These are phyloP conservation scores for Amphiura filiformis DNA, from an alignment of 35 echinoderm and acorn worm species.

Conservation along the genomic window DNA sequence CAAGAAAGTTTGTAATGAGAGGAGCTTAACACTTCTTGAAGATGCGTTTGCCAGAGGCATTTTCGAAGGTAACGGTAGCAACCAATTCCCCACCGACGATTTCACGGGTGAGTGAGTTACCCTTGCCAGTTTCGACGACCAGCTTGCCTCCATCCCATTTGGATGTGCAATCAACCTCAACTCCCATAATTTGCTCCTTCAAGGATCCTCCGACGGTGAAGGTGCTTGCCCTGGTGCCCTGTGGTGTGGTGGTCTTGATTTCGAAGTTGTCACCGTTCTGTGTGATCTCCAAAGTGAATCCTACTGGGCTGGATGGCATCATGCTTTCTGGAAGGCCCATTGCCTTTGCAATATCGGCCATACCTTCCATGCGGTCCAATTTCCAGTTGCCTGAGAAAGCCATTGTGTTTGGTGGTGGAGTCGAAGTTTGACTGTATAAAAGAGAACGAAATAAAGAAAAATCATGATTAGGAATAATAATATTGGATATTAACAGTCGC, in stretches of 20 bases:
- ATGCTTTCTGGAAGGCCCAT: constrained; percentile 30
- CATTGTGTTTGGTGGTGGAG: background rate
- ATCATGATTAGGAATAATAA: no score
- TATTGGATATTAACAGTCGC: no score
- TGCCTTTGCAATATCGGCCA: constrained; percentile 46
- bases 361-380: constrained; percentile 43
- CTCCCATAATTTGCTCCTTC: constrained; percentile 17
- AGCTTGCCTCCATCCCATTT: background rate
- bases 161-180: background rate
- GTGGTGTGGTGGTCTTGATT: constrained; percentile 44
- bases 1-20: no score
- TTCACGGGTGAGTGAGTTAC: background rate
- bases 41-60: background rate
- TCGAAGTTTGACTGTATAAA: background rate
- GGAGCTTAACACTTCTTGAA: background rate
- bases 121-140: background rate
- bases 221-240: constrained; percentile 28
- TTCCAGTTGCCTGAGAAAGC: constrained; percentile 45
- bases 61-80: background rate
- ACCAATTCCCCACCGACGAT: background rate
- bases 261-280: constrained; percentile 76
- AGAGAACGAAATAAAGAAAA: no score
- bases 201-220: constrained; percentile 55
- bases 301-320: constrained; percentile 18
- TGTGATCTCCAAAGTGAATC: constrained; percentile 32